These are phyloP conservation scores for Drosophila borborema DNA, from an alignment of 2,888 invertebrate genomes.

Conservation along the genomic window DNA sequence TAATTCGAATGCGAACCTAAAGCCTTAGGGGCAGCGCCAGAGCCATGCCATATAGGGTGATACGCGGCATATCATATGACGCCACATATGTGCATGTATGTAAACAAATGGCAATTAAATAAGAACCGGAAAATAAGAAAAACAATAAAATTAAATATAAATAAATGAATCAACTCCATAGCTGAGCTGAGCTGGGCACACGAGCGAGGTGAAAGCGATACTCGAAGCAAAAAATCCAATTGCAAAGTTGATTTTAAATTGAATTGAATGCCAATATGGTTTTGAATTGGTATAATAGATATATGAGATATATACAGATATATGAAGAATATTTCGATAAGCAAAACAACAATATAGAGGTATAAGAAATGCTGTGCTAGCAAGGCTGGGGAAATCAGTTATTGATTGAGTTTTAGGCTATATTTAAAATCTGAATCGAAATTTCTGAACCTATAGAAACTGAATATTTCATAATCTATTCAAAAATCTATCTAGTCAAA, in stretches of 20 bases:
- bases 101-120: neutral
- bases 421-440: too few relatives aligned
- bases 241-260: neutral
- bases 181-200: neutral
- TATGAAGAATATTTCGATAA: too few relatives aligned
- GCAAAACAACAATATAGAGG: too few relatives aligned
- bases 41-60: neutral
- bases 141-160: conserved; percentile 4
- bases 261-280: neutral
- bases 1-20: neutral
- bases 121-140: conserved; percentile 6
- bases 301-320: neutral
- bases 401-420: too few relatives aligned
- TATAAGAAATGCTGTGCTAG: neutral
- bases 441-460: too few relatives aligned
- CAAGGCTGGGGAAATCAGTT: too few relatives aligned
- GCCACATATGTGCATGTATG: neutral
- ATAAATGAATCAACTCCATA: conserved; percentile 1
- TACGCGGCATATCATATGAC: conserved; percentile 4
- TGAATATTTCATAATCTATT: too few relatives aligned
- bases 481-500: too few relatives aligned
- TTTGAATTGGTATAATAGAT: neutral
- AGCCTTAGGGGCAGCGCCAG: neutral
- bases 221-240: neutral
- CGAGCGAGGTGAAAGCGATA: neutral